These are phyloP conservation scores for Oncorhynchus tshawytscha DNA, from an alignment of 2,113 vertebrate species.

Conservation along the genomic window DNA sequence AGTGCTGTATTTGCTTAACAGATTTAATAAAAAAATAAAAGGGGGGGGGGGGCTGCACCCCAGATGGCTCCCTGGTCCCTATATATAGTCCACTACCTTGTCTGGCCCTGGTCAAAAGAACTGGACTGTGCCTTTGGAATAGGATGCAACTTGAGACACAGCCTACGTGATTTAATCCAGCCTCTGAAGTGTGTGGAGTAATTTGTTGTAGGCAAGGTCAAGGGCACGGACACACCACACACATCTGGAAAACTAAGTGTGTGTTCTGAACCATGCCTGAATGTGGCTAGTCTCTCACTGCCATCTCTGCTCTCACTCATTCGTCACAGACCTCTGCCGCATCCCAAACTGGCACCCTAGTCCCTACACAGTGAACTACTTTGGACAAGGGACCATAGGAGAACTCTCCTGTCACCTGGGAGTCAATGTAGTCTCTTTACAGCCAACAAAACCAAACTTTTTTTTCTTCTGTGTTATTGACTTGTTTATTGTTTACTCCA, in stretches of 20 bases:
- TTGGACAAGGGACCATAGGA: no score
- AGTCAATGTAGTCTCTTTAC: conserved; percentile 14
- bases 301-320: neutral
- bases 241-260: conserved; percentile 23
- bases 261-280: conserved; percentile 1
- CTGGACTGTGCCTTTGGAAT: no score
- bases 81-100: no score
- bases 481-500: no score
- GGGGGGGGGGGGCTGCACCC: neutral
- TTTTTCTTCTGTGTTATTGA: no score
- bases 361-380: no score
- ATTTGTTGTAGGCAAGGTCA: conserved; percentile 37
- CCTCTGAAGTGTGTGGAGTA: conserved; percentile 3
- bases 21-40: neutral
- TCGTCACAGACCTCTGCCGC: conserved; percentile 11
- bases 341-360: no score
- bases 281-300: conserved; percentile 9
- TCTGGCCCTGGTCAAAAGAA: no score
- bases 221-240: conserved; percentile 8
- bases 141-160: no score
- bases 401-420: neutral
- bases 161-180: conserved; percentile 8
- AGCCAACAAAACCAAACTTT: neutral
- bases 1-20: conserved; percentile 7
- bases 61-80: neutral